Evolutionary conservation across 2,113 vertebrate species (phyloP).

Genomic region (Petaurus breviceps): DNA sequence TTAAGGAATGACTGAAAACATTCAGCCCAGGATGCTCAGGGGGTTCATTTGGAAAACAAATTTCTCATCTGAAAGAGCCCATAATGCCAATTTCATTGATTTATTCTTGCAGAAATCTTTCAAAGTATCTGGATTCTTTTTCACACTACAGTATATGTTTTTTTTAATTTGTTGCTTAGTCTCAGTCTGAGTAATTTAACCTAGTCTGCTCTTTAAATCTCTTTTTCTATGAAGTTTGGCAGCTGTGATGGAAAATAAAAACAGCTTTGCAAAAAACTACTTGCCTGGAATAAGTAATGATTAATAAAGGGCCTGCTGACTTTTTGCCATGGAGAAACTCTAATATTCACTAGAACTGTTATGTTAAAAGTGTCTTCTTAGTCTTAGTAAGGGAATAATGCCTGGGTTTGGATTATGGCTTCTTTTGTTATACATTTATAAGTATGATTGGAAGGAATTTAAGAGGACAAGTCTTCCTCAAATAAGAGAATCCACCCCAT

Average conservation of each 20-base stretch:
- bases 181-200: not conserved
- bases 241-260: not conserved
- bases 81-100: not conserved
- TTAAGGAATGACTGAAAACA: slow-evolving; percentile 17
- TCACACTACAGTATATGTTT: not conserved
- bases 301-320: not conserved
- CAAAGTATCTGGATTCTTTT: slow-evolving; percentile 6
- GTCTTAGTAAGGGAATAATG: not conserved
- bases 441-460: not conserved
- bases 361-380: not conserved
- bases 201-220: not conserved
- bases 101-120: slow-evolving; percentile 15
- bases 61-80: not conserved
- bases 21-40: not conserved
- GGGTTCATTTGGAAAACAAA: slow-evolving; percentile 32
- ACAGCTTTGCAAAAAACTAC: not conserved
- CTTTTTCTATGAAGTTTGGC: not conserved
- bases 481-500: not conserved
- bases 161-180: not conserved
- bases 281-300: not conserved
- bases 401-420: not conserved
- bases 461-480: not conserved
- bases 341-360: not conserved
- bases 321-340: not conserved
- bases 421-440: not conserved